These are phyloP conservation scores for Gerris lacustris DNA, from an alignment of 2,888 invertebrate species.

Conservation along the genomic window DNA sequence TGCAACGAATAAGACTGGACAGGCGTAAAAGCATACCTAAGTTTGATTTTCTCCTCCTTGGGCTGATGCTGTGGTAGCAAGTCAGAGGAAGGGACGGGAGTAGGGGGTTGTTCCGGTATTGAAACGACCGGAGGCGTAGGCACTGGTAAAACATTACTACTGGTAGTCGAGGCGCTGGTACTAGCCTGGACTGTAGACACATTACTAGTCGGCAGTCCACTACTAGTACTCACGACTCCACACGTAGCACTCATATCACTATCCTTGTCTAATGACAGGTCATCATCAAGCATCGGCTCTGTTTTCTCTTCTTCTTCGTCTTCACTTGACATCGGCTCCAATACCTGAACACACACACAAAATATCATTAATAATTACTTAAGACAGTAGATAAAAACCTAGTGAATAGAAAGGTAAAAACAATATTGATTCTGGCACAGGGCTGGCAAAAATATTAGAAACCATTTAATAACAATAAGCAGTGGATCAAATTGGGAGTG, in stretches of 20 bases:
- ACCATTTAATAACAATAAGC: no score
- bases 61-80: slow-evolving; percentile 5
- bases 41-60: slow-evolving; percentile 59
- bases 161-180: background rate
- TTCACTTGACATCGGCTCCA: slow-evolving; percentile 23
- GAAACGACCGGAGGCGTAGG: background rate
- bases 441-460: no score
- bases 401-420: no score
- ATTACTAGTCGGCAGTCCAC: no score
- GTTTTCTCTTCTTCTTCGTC: slow-evolving; percentile 21
- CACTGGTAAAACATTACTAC: background rate
- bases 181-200: background rate
- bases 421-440: no score
- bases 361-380: background rate
- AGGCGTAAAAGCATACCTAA: slow-evolving; percentile 35
- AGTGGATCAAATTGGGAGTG: no score
- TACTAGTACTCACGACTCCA: no score
- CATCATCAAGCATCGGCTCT: slow-evolving; percentile 3
- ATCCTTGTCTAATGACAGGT: background rate
- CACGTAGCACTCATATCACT: background rate
- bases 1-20: no score
- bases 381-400: no score
- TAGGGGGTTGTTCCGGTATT: background rate
- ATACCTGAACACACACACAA: slow-evolving; percentile 10
- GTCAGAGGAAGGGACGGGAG: background rate